Conservation (phyloP, 2,888 invertebrate genomes). For the Azorinus chamasolen region DNA sequence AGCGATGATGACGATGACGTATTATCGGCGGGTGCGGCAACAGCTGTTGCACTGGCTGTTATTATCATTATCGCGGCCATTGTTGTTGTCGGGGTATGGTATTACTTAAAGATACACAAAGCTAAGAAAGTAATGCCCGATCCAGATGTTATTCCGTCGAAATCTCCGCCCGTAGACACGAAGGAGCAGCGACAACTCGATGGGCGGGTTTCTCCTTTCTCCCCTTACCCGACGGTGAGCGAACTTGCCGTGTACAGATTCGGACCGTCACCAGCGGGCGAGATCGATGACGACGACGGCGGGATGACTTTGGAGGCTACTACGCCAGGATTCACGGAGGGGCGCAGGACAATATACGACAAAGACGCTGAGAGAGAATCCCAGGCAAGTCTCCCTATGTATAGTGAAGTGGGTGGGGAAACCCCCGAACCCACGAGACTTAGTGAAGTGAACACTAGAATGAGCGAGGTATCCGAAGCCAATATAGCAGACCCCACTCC, state of each 20-base stretch:
- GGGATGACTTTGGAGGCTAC: slow-evolving; percentile 60
- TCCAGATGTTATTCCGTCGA: slow-evolving; percentile 35
- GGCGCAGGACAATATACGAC: slow-evolving; percentile 53
- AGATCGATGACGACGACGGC: slow-evolving; percentile 64
- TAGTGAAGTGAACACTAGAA: slow-evolving; percentile 61
- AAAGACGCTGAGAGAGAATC: slow-evolving; percentile 59
- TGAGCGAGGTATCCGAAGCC: slow-evolving; percentile 54
- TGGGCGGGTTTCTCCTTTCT: slow-evolving; percentile 61
- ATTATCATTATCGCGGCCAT: slow-evolving; percentile 45
- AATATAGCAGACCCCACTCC: slow-evolving; percentile 54
- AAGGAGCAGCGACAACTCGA: slow-evolving; percentile 43
- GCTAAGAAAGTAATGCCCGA: slow-evolving; percentile 44
- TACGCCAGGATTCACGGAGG: slow-evolving; percentile 64
- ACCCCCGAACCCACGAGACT: slow-evolving; percentile 68
- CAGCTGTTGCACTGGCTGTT: slow-evolving; percentile 53
- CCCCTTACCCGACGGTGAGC: slow-evolving; percentile 68
- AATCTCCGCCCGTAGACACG: slow-evolving; percentile 59
- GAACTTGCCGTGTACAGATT: slow-evolving; percentile 65
- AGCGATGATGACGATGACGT: background rate
- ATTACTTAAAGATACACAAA: slow-evolving; percentile 61
- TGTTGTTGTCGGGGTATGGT: slow-evolving; percentile 40
- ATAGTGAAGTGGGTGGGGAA: slow-evolving; percentile 65
- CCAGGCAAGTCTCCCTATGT: slow-evolving; percentile 61
- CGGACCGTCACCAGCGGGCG: slow-evolving; percentile 62
- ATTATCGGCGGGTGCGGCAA: slow-evolving; percentile 40